phyloP scores from a whole-genome alignment of 2,797 vertebrate species.

The Pipistrellus pygmaeus region DNA sequence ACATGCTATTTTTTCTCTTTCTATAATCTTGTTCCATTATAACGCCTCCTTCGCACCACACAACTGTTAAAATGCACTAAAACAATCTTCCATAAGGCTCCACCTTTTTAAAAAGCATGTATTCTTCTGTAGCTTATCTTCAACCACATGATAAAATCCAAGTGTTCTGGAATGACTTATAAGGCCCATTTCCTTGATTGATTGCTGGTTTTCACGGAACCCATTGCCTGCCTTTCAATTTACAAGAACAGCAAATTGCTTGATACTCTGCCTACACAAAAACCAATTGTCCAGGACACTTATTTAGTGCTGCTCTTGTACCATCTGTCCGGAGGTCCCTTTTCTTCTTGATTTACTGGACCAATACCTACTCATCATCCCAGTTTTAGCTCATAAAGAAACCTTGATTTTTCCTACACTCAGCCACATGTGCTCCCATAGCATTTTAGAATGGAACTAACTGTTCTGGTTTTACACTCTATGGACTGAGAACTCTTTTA shows the following conservation, averaged over 20 bases:
- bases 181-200: background rate
- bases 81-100: background rate
- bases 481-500: background rate
- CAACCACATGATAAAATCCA: background rate
- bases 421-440: background rate
- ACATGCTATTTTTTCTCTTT: background rate
- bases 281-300: background rate
- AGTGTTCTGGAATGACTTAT: background rate
- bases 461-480: background rate
- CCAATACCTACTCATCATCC: background rate
- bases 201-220: background rate
- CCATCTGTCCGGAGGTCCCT: background rate
- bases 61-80: slow-evolving; percentile 18
- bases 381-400: background rate
- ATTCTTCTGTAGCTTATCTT: background rate
- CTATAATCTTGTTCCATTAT: background rate
- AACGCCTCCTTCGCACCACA: background rate
- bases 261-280: background rate
- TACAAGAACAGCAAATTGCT: background rate
- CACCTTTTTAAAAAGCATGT: background rate
- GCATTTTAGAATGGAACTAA: background rate
- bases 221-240: background rate
- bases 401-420: background rate
- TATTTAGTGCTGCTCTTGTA: no score
- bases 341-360: background rate